Percentiles rank a stretch among this genome's conserved stretches.
These are phyloP conservation scores for Eudyptes chrysolophus DNA, from an alignment of 2,113 vertebrate species.

Conservation along the genomic window DNA sequence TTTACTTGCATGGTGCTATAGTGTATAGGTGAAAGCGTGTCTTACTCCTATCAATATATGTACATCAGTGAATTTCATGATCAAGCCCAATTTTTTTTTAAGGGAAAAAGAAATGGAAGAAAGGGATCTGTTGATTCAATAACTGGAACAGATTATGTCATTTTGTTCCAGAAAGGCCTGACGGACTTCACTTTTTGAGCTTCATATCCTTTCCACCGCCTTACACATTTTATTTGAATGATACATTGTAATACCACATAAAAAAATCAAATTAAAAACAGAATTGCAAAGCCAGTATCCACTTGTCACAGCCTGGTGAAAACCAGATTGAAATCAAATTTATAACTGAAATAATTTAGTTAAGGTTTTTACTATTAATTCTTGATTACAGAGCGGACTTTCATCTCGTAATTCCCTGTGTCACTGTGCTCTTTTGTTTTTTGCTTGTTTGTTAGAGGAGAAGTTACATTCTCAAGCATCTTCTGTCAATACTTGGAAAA, in stretches of 20 bases:
- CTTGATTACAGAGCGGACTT: not conserved
- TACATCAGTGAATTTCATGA: not conserved
- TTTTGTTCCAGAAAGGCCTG: not conserved
- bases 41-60: not conserved
- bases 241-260: not conserved
- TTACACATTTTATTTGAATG: not conserved
- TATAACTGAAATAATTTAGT: not conserved
- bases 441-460: not conserved
- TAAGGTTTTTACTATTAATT: not conserved
- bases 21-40: not conserved
- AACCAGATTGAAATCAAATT: not conserved
- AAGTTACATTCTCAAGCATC: not conserved
- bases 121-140: not conserved
- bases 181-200: not conserved
- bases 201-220: not conserved
- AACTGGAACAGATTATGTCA: rapidly evolving
- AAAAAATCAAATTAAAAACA: not conserved
- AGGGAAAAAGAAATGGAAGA: not conserved
- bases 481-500: not conserved
- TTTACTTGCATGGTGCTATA: not conserved
- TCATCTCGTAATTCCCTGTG: not conserved
- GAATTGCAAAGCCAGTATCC: not conserved
- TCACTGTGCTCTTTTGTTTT: not conserved
- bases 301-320: not conserved
- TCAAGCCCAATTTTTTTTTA: not conserved